Percentiles rank a stretch among this genome's conserved stretches.
phyloP scores from a whole-genome alignment of 2,888 invertebrate genomes.

The Nymphalis c-album region DNA sequence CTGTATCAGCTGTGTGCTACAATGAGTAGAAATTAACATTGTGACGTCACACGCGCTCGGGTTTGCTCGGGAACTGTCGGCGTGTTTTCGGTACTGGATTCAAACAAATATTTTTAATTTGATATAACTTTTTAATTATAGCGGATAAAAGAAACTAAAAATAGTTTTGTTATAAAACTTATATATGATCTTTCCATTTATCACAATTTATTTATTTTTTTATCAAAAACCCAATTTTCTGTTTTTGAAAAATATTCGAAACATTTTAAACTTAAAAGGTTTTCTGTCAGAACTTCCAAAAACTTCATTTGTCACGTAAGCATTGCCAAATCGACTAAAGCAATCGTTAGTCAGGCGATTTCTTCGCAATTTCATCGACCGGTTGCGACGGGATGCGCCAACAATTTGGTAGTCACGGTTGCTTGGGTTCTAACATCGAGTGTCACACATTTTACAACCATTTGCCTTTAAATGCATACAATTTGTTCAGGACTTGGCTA shows the following conservation, averaged over 20 bases:
- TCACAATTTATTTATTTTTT: too few relatives aligned
- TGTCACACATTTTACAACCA: constrained; percentile 10
- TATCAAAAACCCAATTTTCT: too few relatives aligned
- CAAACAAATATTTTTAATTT: too few relatives aligned
- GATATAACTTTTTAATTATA: too few relatives aligned
- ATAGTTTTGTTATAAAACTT: too few relatives aligned
- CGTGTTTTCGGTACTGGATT: too few relatives aligned
- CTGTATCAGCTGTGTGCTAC: too few relatives aligned
- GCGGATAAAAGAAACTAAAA: too few relatives aligned
- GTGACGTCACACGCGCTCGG: too few relatives aligned
- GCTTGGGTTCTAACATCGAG: constrained; percentile 18
- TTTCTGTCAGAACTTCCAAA: neutral
- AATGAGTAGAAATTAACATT: too few relatives aligned
- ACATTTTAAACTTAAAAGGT: neutral
- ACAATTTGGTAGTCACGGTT: constrained; percentile 24
- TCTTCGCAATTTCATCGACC: constrained; percentile 15
- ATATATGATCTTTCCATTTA: too few relatives aligned
- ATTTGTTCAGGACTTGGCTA: constrained; percentile 17
- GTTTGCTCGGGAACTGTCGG: too few relatives aligned
- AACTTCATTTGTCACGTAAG: neutral
- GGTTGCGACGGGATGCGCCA: constrained; percentile 9
- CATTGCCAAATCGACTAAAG: constrained; percentile 8
- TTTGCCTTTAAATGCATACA: constrained; percentile 14
- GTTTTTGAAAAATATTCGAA: neutral
- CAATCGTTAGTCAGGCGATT: constrained; percentile 10